A percentile compares a stretch with the other conserved stretches of the same genome.
phyloP scores from a whole-genome alignment of 2,888 invertebrate genomes.

The Cancer borealis region DNA sequence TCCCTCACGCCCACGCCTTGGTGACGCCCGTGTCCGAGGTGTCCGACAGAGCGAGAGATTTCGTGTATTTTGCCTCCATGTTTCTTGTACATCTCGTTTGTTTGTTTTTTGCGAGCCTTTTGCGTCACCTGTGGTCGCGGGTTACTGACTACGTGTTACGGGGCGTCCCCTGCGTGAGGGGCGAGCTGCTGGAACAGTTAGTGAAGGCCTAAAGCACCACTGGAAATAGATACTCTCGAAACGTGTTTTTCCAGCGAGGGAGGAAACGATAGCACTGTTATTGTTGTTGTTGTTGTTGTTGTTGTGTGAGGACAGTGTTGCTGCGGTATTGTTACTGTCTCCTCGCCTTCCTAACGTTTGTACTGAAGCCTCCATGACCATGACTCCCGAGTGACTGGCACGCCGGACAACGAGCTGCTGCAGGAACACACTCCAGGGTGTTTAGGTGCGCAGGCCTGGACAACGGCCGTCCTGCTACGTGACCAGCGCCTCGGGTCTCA shows the following conservation, averaged over 20 bases:
- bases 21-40: neutral
- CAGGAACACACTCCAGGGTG: neutral
- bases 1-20: neutral
- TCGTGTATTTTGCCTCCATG: neutral
- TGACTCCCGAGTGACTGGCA: neutral
- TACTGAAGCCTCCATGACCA: neutral
- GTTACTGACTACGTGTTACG: neutral
- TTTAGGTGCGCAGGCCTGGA: neutral
- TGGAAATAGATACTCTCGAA: neutral
- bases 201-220: neutral
- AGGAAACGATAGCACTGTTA: neutral
- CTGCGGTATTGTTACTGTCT: neutral
- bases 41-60: neutral
- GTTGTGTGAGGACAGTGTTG: neutral
- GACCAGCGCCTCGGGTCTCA: conserved; percentile 41
- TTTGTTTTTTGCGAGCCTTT: conserved; percentile 18
- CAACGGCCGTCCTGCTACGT: conserved; percentile 21
- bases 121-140: neutral
- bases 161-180: neutral
- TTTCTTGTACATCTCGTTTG: conserved; percentile 26
- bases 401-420: neutral
- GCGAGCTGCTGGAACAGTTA: neutral
- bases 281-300: neutral
- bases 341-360: neutral
- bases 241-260: neutral